Evolutionary conservation across 2,888 invertebrate genomes (phyloP).

Genomic region (Chrysolina oricalcia): DNA sequence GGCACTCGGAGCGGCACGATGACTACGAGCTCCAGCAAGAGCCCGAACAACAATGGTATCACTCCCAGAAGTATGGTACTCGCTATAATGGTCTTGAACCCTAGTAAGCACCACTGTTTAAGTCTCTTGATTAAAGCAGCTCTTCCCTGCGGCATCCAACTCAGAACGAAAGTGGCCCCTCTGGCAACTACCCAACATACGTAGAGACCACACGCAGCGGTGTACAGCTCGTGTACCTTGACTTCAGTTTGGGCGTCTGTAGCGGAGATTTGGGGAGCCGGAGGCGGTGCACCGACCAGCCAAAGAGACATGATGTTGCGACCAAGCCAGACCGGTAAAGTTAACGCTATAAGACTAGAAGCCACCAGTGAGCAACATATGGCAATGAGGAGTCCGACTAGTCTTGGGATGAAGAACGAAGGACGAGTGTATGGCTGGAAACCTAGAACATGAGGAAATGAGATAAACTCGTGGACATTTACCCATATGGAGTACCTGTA

Average conservation of each 20-base stretch:
- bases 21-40: conserved; percentile 91
- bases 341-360: conserved; percentile 88
- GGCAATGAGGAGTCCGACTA: conserved; percentile 80
- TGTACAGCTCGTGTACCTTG: conserved; percentile 94
- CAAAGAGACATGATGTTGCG: conserved; percentile 91
- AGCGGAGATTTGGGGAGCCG: conserved; percentile 66
- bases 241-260: conserved; percentile 61
- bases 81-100: conserved; percentile 85
- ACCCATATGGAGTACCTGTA: conserved; percentile 59
- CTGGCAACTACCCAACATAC: conserved; percentile 95
- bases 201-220: conserved; percentile 95
- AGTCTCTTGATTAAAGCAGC: conserved; percentile 82
- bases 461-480: not conserved
- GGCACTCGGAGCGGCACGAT: conserved; percentile 95
- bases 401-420: conserved; percentile 84
- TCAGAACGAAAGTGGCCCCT: conserved; percentile 85
- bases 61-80: conserved; percentile 87
- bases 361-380: conserved; percentile 90
- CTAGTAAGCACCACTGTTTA: conserved; percentile 83
- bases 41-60: conserved; percentile 92
- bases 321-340: conserved; percentile 93
- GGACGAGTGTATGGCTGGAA: conserved; percentile 94
- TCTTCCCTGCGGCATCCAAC: conserved; percentile 93
- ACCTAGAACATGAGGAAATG: conserved; percentile 72
- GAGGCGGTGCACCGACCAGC: conserved; percentile 77